Evolutionary conservation across 2,888 invertebrate genomes (phyloP).

Genomic region (Spodoptera littoralis): DNA sequence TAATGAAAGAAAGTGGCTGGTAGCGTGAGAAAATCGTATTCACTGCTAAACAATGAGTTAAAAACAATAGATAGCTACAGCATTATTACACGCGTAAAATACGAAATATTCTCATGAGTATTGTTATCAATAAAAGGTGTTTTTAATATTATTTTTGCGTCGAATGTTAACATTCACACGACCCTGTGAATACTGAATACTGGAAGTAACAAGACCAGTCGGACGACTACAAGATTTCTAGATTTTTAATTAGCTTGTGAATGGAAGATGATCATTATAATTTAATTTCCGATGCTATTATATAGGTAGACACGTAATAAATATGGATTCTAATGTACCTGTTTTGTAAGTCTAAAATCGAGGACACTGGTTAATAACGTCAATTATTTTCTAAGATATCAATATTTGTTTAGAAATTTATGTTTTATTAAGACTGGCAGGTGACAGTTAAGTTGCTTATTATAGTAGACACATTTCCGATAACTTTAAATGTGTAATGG

Average conservation of each 20-base stretch:
- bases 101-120: constrained; percentile 45
- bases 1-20: constrained; percentile 48
- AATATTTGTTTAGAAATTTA: no score
- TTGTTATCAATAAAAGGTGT: constrained; percentile 26
- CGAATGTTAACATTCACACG: constrained; percentile 23
- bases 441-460: no score
- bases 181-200: constrained; percentile 2
- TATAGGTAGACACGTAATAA: no score
- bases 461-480: no score
- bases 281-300: no score
- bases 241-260: neutral
- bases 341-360: no score
- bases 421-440: no score
- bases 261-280: no score
- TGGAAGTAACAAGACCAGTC: neutral
- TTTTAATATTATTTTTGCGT: constrained; percentile 15
- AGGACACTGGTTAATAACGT: no score
- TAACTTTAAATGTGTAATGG: no score
- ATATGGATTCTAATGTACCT: no score
- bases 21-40: constrained; percentile 40
- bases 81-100: constrained; percentile 36
- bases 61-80: constrained; percentile 33
- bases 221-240: neutral
- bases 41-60: constrained; percentile 28
- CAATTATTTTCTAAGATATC: no score